phyloP scores from a whole-genome alignment of 1,140 invertebrate species.

The Temnothorax longispinosus region DNA sequence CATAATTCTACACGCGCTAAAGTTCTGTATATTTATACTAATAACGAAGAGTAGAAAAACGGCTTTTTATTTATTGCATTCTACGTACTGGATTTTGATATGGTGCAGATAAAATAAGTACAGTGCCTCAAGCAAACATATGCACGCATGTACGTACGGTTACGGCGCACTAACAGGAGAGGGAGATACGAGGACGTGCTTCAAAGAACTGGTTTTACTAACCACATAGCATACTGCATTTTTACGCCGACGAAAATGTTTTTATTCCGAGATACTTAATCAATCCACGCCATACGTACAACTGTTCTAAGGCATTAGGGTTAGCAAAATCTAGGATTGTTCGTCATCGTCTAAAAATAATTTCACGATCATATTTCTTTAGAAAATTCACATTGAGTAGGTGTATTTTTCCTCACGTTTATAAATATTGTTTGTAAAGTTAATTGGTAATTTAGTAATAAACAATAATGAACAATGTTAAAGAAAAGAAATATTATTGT shows the following conservation, averaged over 20 bases:
- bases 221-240: conserved; percentile 72
- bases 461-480: not conserved
- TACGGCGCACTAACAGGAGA: conserved; percentile 63
- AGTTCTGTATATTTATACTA: not conserved
- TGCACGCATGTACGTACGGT: conserved; percentile 33
- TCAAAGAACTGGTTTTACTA: conserved; percentile 74
- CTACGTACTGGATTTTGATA: not conserved
- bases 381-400: not conserved
- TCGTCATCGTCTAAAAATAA: conserved; percentile 28
- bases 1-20: not conserved
- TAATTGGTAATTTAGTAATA: not conserved
- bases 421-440: not conserved
- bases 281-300: conserved; percentile 59
- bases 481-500: not conserved
- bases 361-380: conserved; percentile 8
- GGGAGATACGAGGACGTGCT: conserved; percentile 66
- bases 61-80: not conserved
- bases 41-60: not conserved
- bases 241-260: conserved; percentile 69
- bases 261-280: conserved; percentile 69
- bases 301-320: conserved; percentile 43
- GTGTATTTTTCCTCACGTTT: not conserved
- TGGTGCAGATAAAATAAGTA: conserved; percentile 43
- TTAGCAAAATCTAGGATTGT: not conserved
- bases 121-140: conserved; percentile 40